phyloP scores from a whole-genome alignment of 1,140 invertebrate genomes.

The Dryas iulia region DNA sequence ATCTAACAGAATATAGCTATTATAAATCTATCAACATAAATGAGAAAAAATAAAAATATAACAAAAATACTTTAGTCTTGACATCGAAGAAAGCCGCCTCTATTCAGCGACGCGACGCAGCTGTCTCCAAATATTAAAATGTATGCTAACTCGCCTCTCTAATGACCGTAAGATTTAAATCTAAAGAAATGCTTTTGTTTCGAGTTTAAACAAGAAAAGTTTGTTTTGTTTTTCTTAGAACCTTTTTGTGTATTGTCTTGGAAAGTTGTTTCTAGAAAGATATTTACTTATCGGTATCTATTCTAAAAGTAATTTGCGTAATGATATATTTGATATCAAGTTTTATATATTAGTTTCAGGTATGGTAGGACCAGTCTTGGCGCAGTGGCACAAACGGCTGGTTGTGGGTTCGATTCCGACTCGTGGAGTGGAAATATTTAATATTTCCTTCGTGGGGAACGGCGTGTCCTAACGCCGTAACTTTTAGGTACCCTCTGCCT shows the following conservation, averaged over 20 bases:
- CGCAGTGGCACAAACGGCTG: too few species aligned
- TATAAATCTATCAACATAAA: not conserved
- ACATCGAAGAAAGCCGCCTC: conserved; percentile 3
- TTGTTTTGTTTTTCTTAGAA: conserved; percentile 15
- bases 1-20: conserved; percentile 7
- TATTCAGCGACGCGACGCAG: conserved; percentile 19
- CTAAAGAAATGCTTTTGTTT: conserved; percentile 48
- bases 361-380: too few species aligned
- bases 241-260: not conserved
- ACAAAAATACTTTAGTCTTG: conserved; percentile 21
- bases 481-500: too few species aligned
- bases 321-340: too few species aligned
- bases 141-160: conserved; percentile 52
- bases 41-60: conserved; percentile 3
- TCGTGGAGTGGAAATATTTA: too few species aligned
- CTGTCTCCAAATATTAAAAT: conserved; percentile 41
- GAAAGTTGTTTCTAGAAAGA: not conserved
- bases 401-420: too few species aligned
- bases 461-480: too few species aligned
- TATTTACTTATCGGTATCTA: not conserved
- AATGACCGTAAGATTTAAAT: conserved; percentile 64
- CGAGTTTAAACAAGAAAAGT: conserved; percentile 57
- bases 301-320: not conserved
- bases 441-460: too few species aligned
- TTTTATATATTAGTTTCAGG: too few species aligned